Base-by-base conservation (phyloP, 1,140 invertebrate species). In the Drosophila parvula region DNA sequence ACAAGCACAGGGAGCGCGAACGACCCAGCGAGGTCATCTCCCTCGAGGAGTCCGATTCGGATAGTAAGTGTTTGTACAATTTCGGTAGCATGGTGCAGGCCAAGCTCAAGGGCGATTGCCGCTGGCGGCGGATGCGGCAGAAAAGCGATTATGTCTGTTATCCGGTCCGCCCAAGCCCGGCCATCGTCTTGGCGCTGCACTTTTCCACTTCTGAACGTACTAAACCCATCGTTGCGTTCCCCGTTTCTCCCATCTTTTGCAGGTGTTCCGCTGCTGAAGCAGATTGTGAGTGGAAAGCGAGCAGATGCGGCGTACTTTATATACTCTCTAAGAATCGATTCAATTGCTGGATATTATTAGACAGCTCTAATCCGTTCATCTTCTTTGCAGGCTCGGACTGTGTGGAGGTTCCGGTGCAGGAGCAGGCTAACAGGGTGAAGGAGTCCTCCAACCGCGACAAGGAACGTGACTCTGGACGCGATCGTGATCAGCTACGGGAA, bases 11-110 rank as follows among this genome's bases (percentile, higher is more conserved):
- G 62, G 88, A 90, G 50, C 70, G 58, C 0, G 69, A 82, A 18
- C 74, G 86, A 1, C 47, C 77, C 32, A 84, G 74, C 47, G 84
- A 89, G 28, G 76, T 90, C 28, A 91, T 91, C 62, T 89, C 88
- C 1, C 41, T 91, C 10, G 82, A 91, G 71, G 90, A 91, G 34
- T 90, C 88, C 9, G 90, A 91, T 61, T 89, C 84, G 0, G 84
- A 89, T 27, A 89, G 84, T 85, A 86, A 81, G 82, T 84, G 38
- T 50, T 69, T 67, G 38, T 32, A 48, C 32, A 6, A 4, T 60
- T 28, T 30, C 0, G 45, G 34, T 44, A 45, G 43, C 51, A 55
- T 55, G 34, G 81, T 84, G 77, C 77, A 79, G 81, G 55, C 81
- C 81, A 64, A 28, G 43, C 27, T n/a, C 40, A 76, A 47, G 76